Evolutionary conservation across 2,888 invertebrate genomes (phyloP).

Genomic region (Drosophila demipolita): DNA sequence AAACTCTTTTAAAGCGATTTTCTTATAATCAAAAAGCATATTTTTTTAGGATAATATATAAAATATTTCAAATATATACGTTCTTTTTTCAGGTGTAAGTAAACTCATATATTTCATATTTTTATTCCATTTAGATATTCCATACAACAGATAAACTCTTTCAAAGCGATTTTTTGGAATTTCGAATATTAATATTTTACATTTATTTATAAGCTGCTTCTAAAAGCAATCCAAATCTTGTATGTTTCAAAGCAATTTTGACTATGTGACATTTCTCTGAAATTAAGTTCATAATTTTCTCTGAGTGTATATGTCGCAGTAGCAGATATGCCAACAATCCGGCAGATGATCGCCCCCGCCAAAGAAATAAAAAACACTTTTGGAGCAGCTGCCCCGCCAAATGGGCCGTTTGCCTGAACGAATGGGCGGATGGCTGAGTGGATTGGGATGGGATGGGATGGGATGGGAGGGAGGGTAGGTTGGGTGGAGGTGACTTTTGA

Average conservation of each 20-base stretch:
- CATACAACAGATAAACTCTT: too few species aligned
- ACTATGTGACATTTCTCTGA: background rate
- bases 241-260: background rate
- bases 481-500: constrained; percentile 51
- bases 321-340: constrained; percentile 32
- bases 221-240: background rate
- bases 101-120: background rate
- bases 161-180: background rate
- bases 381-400: constrained; percentile 71
- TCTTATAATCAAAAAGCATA: background rate
- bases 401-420: constrained; percentile 2
- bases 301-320: background rate
- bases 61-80: background rate
- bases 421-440: constrained; percentile 16
- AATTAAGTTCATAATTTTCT: background rate
- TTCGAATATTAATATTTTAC: background rate
- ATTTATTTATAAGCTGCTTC: background rate
- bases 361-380: constrained; percentile 38
- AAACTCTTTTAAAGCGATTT: too few species aligned
- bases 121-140: too few species aligned
- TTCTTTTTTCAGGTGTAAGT: background rate
- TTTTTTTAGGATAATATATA: background rate
- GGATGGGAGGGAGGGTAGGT: constrained; percentile 21
- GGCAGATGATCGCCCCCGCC: constrained; percentile 25
- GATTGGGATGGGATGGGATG: constrained; percentile 16